Conservation (phyloP, 2,888 invertebrate species). For the Operophtera brumata region DNA sequence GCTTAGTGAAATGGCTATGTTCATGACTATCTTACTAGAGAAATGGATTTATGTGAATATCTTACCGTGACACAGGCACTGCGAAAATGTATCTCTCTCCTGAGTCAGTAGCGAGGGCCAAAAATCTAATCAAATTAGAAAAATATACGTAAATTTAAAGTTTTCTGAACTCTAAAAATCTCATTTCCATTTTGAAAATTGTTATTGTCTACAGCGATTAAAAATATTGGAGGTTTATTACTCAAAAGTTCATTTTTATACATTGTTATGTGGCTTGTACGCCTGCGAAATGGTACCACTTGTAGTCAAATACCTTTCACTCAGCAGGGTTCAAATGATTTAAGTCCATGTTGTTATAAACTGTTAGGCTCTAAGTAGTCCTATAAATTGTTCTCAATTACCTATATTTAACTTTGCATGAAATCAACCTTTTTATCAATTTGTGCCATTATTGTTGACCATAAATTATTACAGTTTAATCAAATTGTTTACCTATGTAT, state of each 20-base stretch:
- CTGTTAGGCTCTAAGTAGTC: neutral
- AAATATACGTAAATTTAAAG: constrained; percentile 12
- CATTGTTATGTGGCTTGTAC: no score
- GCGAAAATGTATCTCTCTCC: no score
- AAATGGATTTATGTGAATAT: no score
- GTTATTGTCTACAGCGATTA: neutral
- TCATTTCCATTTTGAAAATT: neutral
- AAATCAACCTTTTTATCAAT: neutral
- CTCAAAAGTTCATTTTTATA: neutral
- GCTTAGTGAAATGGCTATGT: no score
- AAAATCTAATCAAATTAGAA: constrained; percentile 19
- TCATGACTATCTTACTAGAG: no score
- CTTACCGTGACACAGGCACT: no score
- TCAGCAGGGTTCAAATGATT: constrained; percentile 1
- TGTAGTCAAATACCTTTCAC: neutral
- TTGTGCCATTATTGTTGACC: neutral
- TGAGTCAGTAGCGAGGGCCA: neutral
- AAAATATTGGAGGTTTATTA: neutral
- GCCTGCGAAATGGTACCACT: no score
- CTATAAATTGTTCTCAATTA: neutral
- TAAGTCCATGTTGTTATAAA: neutral
- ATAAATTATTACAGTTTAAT: neutral
- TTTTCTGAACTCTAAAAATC: constrained; percentile 21
- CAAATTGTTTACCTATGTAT: neutral
- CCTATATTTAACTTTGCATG: neutral